Evolutionary conservation across 2,797 vertebrate genomes (phyloP).

Genomic region (Artibeus jamaicensis): DNA sequence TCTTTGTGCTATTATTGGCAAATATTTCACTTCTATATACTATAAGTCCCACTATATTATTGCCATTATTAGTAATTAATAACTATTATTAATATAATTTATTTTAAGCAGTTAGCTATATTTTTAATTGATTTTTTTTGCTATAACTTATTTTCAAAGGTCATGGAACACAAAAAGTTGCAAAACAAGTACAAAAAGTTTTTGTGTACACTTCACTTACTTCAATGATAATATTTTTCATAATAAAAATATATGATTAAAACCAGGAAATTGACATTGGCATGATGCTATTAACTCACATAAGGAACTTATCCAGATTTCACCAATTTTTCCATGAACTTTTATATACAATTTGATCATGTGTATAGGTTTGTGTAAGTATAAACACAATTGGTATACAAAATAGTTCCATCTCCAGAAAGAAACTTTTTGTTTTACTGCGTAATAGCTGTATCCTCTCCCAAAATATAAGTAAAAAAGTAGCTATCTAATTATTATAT

Average conservation of each 20-base stretch:
- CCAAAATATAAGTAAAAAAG: not conserved
- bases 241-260: too few species aligned
- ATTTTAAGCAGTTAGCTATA: not conserved
- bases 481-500: too few species aligned
- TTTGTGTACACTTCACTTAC: not conserved
- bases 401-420: not conserved
- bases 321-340: too few species aligned
- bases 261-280: too few species aligned
- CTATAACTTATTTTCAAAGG: not conserved
- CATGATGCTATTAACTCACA: too few species aligned
- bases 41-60: not conserved
- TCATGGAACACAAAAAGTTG: not conserved
- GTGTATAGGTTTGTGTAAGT: not conserved
- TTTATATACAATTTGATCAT: not conserved
- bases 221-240: not conserved
- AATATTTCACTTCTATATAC: not conserved
- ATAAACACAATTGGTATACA: not conserved
- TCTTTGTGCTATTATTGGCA: too few species aligned
- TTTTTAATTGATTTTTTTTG: not conserved
- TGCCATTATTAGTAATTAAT: not conserved
- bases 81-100: not conserved
- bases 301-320: too few species aligned
- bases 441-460: not conserved
- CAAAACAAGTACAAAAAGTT: not conserved
- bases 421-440: not conserved